Percentiles rank a stretch among this genome's conserved stretches.
Conservation (phyloP, 2,113 vertebrate species). For the Pogonocichla stellata region DNA sequence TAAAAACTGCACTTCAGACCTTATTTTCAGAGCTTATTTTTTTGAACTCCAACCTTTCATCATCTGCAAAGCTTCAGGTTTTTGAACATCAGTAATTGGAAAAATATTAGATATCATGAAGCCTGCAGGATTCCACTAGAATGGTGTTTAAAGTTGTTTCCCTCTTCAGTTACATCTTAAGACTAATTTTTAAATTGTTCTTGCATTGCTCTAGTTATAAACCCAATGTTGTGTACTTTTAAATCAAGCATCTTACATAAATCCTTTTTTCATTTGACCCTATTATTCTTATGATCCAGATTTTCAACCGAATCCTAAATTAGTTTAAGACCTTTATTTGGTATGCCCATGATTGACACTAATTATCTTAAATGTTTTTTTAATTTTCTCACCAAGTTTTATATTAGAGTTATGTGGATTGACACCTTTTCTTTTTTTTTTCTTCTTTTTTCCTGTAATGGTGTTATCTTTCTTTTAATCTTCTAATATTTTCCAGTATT, state of each 20-base stretch:
- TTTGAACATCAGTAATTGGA: background rate
- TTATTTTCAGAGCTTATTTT: background rate
- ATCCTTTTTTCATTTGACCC: background rate
- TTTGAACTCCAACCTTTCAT: background rate
- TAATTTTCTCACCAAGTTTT: background rate
- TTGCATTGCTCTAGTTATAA: conserved; percentile 1
- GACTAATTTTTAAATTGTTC: background rate
- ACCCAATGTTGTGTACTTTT: background rate
- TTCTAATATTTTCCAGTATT: background rate
- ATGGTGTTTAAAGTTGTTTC: background rate
- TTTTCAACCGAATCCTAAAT: conserved; percentile 23
- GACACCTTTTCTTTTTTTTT: rapidly evolving
- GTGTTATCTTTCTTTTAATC: background rate
- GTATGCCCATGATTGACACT: background rate
- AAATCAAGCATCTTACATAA: background rate
- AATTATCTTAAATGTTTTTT: background rate
- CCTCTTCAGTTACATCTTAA: background rate
- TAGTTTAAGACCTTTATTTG: background rate
- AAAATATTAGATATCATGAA: background rate
- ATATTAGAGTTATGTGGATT: background rate
- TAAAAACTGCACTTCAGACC: background rate
- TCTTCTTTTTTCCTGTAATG: too few species aligned
- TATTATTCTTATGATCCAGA: conserved; percentile 1
- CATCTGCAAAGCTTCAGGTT: background rate
- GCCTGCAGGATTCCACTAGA: background rate